Evolutionary conservation across 1,140 invertebrate genomes (phyloP), one percentile per base, ranked within the genome.

Genomic region (Charaxes varanes): DNA sequence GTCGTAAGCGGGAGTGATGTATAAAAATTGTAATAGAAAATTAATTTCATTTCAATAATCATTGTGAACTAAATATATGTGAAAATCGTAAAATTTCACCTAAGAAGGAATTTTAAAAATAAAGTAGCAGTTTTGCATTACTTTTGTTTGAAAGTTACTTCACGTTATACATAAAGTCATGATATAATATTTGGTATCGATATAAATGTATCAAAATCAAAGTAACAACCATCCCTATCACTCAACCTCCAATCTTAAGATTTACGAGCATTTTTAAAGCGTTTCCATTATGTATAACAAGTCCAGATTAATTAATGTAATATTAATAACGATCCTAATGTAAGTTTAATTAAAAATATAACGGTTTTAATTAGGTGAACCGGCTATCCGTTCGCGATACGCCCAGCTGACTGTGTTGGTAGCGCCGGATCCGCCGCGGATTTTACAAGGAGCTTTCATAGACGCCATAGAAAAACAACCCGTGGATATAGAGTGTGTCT

Each of bases 401-500:
- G 94, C 94, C 12, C 88, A 89, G 24, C 81, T 97, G 2, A 94
- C 92, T 11, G 92, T 97, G 1, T 80, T 94, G 49, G 93, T 97
- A 14, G 94, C 95, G 2, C 96, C 96, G 0, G 92, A 96, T 37
- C 90, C 91, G 2, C 95, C 95, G 0, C 88, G 91, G 60, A 97
- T 97, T 49, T 80, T 91, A 3, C 93, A 95, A 59, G 93, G 93
- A n/a, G 66, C 70, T 3, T 90, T 90, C 52, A 88, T 96, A 31
- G 87, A 92, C n/a, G 94, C 93, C 16, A 95, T 93, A 0, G 94
- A 96, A 67, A 94, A 95, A 64, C 88, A 91, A 26, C 91, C 94
- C 54, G 90, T 96, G 6, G 93, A 96, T 68, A 86, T 98, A 37
- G 94, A 96, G 61, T 98, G 96, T 76, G 88, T 94, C 17, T 96